Conservation (phyloP, 2,113 vertebrate species). For the rabbit (Oryctolagus cuniculus) region DNA sequence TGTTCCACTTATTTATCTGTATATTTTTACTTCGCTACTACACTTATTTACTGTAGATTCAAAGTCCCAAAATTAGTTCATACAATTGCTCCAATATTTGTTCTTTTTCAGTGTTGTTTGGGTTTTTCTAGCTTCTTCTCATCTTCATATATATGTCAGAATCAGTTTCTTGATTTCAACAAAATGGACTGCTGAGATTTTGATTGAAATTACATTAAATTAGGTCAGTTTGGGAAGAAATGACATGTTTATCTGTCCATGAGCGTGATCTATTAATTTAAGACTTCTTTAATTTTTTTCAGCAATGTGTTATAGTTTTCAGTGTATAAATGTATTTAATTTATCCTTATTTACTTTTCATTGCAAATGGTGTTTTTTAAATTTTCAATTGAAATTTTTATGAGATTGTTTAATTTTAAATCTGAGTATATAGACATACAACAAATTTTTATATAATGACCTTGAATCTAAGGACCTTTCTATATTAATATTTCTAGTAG, state of each 20-base stretch:
- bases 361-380: neutral
- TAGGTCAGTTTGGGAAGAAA: neutral
- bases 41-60: constrained; percentile 3
- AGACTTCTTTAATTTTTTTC: constrained; percentile 32
- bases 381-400: neutral
- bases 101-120: neutral
- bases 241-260: neutral
- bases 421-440: neutral
- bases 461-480: neutral
- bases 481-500: constrained; percentile 19
- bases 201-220: neutral
- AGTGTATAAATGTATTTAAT: neutral
- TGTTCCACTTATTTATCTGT: neutral
- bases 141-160: neutral
- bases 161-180: neutral
- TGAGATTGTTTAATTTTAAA: neutral
- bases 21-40: neutral
- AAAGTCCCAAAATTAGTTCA: constrained; percentile 33
- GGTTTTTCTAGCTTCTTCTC: neutral
- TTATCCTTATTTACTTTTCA: constrained; percentile 45
- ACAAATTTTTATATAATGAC: constrained; percentile 3
- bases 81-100: neutral
- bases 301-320: constrained; percentile 40
- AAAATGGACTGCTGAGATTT: constrained; percentile 18
- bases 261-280: constrained; percentile 28